phyloP scores from a whole-genome alignment of 2,888 invertebrate genomes.

The Auanema sp. region DNA sequence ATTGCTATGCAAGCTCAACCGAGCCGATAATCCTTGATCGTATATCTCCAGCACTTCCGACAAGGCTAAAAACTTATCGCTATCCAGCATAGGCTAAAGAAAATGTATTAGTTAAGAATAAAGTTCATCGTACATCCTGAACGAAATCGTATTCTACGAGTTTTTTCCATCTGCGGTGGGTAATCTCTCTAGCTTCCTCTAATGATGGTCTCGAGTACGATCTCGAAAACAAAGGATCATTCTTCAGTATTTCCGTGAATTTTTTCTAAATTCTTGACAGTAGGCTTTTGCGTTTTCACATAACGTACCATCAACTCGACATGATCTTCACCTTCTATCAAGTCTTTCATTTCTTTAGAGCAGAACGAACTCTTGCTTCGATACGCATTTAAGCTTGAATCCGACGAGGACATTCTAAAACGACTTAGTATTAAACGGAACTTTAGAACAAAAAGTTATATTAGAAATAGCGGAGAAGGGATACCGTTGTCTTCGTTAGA shows the following conservation, averaged over 20 bases:
- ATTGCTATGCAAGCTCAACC: constrained; percentile 38
- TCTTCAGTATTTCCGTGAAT: constrained; percentile 78
- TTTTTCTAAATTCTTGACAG: constrained; percentile 71
- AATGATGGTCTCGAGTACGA: constrained; percentile 67
- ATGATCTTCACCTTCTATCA: constrained; percentile 79
- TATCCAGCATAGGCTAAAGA: constrained; percentile 24
- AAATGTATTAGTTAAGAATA: not conserved
- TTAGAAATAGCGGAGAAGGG: too few relatives aligned
- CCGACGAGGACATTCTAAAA: too few relatives aligned
- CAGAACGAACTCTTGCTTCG: constrained; percentile 80
- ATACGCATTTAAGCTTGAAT: constrained; percentile 76
- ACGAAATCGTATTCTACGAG: constrained; percentile 68
- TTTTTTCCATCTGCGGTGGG: constrained; percentile 68
- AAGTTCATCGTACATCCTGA: constrained; percentile 10
- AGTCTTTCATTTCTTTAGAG: constrained; percentile 81
- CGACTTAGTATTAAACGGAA: too few relatives aligned
- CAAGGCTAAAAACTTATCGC: constrained; percentile 27
- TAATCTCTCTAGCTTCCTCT: constrained; percentile 72
- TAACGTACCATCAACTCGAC: constrained; percentile 76
- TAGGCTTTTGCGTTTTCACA: not conserved
- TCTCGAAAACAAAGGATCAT: constrained; percentile 74
- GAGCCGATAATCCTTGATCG: constrained; percentile 43
- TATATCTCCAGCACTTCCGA: constrained; percentile 39
- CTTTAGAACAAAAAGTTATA: too few relatives aligned
- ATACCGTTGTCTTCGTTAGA: too few relatives aligned